Percentiles rank a stretch among this genome's conserved stretches.
Evolutionary conservation across 2,797 vertebrate species (phyloP).

Genomic region (Falco concolor): DNA sequence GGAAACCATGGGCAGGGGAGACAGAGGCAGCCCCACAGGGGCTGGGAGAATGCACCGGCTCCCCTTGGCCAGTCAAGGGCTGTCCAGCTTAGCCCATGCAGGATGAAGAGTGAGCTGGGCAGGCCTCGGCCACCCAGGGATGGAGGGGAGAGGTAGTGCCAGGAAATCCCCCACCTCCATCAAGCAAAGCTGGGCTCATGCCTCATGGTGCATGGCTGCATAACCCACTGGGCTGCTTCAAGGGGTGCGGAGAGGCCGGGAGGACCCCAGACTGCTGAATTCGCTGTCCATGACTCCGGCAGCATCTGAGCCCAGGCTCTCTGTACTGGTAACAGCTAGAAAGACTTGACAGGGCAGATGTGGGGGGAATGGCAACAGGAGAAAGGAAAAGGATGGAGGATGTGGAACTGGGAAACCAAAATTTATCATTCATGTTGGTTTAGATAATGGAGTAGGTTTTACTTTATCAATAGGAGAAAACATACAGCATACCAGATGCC

Average conservation of each 20-base stretch:
- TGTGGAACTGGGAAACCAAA: neutral
- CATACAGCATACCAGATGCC: neutral
- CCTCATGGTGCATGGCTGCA: neutral
- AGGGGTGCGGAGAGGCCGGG: neutral
- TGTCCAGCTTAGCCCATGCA: accelerated
- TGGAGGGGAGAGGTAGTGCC: neutral
- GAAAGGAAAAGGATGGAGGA: neutral
- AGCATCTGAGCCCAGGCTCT: neutral
- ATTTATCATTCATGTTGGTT: neutral
- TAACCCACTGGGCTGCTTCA: neutral
- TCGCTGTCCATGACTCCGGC: accelerated
- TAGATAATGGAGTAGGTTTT: neutral
- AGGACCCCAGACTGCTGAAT: neutral
- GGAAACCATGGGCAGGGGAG: neutral
- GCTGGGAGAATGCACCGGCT: neutral
- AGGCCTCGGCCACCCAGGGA: neutral
- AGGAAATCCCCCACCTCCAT: neutral
- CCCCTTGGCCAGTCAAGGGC: accelerated
- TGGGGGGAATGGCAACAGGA: neutral
- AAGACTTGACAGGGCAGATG: neutral
- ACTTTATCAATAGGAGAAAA: neutral
- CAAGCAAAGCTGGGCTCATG: neutral
- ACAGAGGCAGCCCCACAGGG: neutral
- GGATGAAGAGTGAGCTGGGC: neutral
- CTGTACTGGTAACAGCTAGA: neutral